Evolutionary conservation across 1,140 invertebrate genomes (phyloP).

Genomic region (Tigriopus japonicus): DNA sequence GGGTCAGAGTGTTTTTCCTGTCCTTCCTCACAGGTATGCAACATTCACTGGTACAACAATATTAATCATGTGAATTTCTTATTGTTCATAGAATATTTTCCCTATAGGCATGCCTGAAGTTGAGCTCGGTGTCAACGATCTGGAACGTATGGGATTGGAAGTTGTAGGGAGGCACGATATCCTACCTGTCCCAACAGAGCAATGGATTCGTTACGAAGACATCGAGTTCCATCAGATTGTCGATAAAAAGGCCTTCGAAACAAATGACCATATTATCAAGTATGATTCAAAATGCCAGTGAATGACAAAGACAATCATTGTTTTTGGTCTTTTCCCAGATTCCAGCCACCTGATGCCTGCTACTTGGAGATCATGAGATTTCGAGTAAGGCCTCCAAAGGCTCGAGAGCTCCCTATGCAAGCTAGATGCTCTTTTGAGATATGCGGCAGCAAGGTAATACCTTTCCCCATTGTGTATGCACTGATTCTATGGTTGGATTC

Average conservation of each 20-base stretch:
- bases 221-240: slow-evolving; percentile 89
- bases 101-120: slow-evolving; percentile 72
- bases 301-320: slow-evolving; percentile 13
- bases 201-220: slow-evolving; percentile 92
- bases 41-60: too few species aligned
- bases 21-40: slow-evolving; percentile 57
- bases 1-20: slow-evolving; percentile 84
- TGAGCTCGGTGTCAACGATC: slow-evolving; percentile 92
- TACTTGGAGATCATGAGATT: slow-evolving; percentile 95
- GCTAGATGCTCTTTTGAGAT: slow-evolving; percentile 69
- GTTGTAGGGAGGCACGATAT: slow-evolving; percentile 97
- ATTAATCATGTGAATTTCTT: too few species aligned
- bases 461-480: not conserved
- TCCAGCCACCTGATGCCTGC: slow-evolving; percentile 94
- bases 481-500: not conserved
- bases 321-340: slow-evolving; percentile 34
- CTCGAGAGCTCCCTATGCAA: slow-evolving; percentile 88
- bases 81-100: too few species aligned
- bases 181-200: slow-evolving; percentile 94
- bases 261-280: slow-evolving; percentile 28
- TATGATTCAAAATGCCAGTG: not conserved
- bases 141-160: slow-evolving; percentile 88
- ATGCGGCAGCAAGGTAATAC: slow-evolving; percentile 51
- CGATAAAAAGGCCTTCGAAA: slow-evolving; percentile 74
- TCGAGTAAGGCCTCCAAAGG: slow-evolving; percentile 81